phyloP scores from a whole-genome alignment of 2,888 invertebrate genomes.

The Drosophila pegasa region DNA sequence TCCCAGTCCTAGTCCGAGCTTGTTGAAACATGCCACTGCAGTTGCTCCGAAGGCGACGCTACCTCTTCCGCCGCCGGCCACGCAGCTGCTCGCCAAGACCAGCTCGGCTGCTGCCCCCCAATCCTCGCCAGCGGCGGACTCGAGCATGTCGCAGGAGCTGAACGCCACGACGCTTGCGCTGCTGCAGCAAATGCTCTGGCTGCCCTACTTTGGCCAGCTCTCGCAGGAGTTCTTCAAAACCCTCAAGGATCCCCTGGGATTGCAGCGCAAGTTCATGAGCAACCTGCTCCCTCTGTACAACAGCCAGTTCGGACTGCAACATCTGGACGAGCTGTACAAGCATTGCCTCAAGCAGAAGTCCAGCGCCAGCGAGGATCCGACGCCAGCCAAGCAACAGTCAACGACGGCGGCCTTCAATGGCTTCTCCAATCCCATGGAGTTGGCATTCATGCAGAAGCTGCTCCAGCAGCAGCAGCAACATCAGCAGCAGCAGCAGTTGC shows the following conservation, averaged over 20 bases:
- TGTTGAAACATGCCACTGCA: constrained; percentile 17
- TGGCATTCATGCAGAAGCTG: constrained; percentile 90
- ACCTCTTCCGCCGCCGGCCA: background rate
- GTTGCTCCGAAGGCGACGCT: constrained; percentile 2
- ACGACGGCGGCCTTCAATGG: constrained; percentile 45
- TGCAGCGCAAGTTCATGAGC: constrained; percentile 77
- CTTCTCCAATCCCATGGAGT: constrained; percentile 81
- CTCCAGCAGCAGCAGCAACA: constrained; percentile 86
- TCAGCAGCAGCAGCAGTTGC: constrained; percentile 55
- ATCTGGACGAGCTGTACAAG: constrained; percentile 73
- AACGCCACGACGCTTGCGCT: constrained; percentile 90
- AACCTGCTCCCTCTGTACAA: constrained; percentile 73
- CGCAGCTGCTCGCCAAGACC: constrained; percentile 39
- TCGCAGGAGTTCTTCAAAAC: constrained; percentile 86
- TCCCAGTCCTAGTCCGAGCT: constrained; percentile 30
- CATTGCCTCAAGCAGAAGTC: constrained; percentile 70
- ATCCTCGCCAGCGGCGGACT: constrained; percentile 61
- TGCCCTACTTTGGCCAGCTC: constrained; percentile 87
- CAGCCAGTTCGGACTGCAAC: constrained; percentile 67
- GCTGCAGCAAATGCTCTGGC: constrained; percentile 90
- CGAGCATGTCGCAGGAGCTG: constrained; percentile 87
- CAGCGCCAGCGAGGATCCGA: constrained; percentile 84
- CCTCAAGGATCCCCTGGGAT: constrained; percentile 75
- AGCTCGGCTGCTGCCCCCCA: constrained; percentile 38
- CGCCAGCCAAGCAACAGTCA: constrained; percentile 27